These are phyloP conservation scores for Pentalonia nigronervosa DNA, from an alignment of 1,140 invertebrate genomes.

Conservation along the genomic window DNA sequence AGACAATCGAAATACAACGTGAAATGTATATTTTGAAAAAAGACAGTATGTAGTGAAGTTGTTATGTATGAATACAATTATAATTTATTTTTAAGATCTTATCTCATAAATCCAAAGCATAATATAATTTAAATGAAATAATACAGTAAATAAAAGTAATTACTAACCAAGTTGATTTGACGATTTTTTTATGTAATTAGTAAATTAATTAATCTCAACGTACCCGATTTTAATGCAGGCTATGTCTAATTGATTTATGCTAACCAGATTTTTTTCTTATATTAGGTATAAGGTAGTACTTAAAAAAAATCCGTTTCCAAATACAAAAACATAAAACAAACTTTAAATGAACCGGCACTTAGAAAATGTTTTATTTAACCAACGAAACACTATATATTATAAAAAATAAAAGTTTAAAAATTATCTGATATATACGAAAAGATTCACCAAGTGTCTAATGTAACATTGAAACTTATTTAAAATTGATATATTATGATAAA, in stretches of 20 bases:
- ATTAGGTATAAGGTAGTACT: not conserved
- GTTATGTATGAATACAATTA: not conserved
- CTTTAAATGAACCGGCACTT: not conserved
- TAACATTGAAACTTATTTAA: not conserved
- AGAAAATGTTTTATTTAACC: not conserved
- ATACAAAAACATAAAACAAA: not conserved
- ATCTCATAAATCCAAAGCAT: not conserved
- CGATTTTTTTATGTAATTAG: not conserved
- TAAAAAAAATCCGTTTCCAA: not conserved
- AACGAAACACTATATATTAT: not conserved
- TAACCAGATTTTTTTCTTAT: not conserved
- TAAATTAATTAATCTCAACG: not conserved
- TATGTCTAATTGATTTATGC: not conserved
- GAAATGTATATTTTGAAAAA: not conserved
- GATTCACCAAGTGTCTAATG: not conserved
- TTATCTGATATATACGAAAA: not conserved
- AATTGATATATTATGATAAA: not conserved
- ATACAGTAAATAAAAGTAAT: not conserved
- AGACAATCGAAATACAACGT: not conserved
- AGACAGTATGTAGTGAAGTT: not conserved
- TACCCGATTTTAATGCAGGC: not conserved
- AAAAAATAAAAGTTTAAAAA: not conserved
- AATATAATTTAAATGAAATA: not conserved
- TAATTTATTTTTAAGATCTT: not conserved
- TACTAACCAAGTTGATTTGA: not conserved